Conservation (phyloP, 2,113 vertebrate species). For the Microtus pennsylvanicus region DNA sequence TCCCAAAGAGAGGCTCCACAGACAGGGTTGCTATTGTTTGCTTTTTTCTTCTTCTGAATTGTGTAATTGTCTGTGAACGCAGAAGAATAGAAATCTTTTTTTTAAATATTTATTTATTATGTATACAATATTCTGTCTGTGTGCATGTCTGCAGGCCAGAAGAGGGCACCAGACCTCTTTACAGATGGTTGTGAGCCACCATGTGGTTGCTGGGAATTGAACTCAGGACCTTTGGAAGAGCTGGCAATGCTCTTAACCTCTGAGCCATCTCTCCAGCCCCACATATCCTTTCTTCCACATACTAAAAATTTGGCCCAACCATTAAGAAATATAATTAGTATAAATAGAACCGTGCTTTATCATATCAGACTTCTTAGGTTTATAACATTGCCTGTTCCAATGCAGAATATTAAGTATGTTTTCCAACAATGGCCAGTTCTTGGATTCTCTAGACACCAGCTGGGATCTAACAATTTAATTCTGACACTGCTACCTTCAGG, state of each 20-base stretch:
- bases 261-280: background rate
- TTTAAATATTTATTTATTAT: too few relatives aligned
- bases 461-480: background rate
- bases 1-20: background rate
- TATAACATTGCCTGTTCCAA: background rate
- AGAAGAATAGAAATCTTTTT: background rate
- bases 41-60: background rate
- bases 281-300: conserved; percentile 8
- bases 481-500: background rate
- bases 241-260: too few relatives aligned
- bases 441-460: background rate
- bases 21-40: background rate
- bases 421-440: background rate
- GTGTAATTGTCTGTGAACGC: background rate
- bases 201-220: too few relatives aligned
- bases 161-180: too few relatives aligned
- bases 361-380: background rate
- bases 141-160: too few relatives aligned
- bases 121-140: too few relatives aligned
- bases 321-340: conserved; percentile 8
- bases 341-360: background rate
- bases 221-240: too few relatives aligned
- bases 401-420: background rate
- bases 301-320: background rate
- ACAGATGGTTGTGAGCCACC: too few relatives aligned